Evolutionary conservation across 2,113 vertebrate species (phyloP), one percentile per base, ranked within the genome.

Genomic region (Boulengerochromis microlepis): DNA sequence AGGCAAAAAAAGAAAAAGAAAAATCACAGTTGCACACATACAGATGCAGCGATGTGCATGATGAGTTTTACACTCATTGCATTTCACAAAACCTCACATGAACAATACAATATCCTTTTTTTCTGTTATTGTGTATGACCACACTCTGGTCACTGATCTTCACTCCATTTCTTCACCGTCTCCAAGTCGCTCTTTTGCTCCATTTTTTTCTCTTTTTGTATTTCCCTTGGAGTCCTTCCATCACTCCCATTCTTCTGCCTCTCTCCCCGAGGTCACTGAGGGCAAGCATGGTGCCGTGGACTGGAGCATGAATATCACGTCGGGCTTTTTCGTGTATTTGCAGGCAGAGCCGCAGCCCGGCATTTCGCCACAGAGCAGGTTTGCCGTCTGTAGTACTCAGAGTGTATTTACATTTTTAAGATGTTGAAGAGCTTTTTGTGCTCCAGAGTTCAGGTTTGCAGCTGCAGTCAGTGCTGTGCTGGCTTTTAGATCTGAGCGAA

Each of bases 251-350:
- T 86, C 91, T 53, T 86, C 91, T 50, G 19, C 82, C 80, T 26
- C 10, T 81, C 89, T 85, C 81, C 81, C 71, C 6, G 91, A 95
- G 92, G 95, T 95, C 93, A 90, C 18, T 2, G 84, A 88, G 93
- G 93, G 90, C 92, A 91, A 76, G 88, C 57, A 8, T 16, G 57
- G 83, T 31, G 81, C 81, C 26, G 29, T 18, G 50, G 87, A 92
- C 88, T 57, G 26, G 82, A 88, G 82, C 64, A 93, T 91, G 52
- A 89, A 82, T 91, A 87, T 92, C 91, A 82, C 80, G 87, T 90
- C 89, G 26, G 90, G 53, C 84, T 52, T 10, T 89, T 91, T 89
- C 61, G 5, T 84, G 66, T 85, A 64, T 91, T 92, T 84, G 83
- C 86, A 76, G 88, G 64, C 84, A 64, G 66, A 86, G 61, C 38